phyloP scores from a whole-genome alignment of 2,113 vertebrate species.

The Columba janthina region DNA sequence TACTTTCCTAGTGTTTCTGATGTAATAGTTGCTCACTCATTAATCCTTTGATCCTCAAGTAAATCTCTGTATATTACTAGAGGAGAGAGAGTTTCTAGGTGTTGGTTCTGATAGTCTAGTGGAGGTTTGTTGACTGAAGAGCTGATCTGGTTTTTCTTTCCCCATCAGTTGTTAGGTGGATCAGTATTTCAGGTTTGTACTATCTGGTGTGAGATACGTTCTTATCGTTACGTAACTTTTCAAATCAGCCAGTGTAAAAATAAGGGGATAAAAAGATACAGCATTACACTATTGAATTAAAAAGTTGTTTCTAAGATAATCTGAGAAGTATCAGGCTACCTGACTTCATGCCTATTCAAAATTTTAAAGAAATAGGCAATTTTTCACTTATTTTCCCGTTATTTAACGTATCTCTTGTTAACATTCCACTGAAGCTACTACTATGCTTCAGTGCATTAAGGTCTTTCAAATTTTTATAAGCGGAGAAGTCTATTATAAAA shows the following conservation, averaged over 20 bases:
- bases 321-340: background rate
- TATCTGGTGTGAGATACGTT: background rate
- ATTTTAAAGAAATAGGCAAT: background rate
- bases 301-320: background rate
- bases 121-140: background rate
- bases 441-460: background rate
- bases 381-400: background rate
- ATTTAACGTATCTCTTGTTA: background rate
- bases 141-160: background rate
- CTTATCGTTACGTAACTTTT: background rate
- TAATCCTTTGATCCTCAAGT: background rate
- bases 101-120: background rate
- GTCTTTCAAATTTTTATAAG: background rate
- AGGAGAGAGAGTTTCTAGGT: background rate
- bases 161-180: background rate
- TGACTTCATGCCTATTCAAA: background rate
- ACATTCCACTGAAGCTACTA: background rate
- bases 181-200: background rate
- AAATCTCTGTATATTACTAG: accelerated
- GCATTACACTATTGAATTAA: background rate
- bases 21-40: background rate
- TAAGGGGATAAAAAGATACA: background rate
- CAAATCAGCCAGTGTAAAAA: background rate
- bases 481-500: background rate
- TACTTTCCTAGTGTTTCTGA: background rate